Percentiles rank a stretch among this genome's conserved stretches.
These are phyloP conservation scores for Anguilla pacifica DNA, from an alignment of 2,797 vertebrate species.

Conservation along the genomic window DNA sequence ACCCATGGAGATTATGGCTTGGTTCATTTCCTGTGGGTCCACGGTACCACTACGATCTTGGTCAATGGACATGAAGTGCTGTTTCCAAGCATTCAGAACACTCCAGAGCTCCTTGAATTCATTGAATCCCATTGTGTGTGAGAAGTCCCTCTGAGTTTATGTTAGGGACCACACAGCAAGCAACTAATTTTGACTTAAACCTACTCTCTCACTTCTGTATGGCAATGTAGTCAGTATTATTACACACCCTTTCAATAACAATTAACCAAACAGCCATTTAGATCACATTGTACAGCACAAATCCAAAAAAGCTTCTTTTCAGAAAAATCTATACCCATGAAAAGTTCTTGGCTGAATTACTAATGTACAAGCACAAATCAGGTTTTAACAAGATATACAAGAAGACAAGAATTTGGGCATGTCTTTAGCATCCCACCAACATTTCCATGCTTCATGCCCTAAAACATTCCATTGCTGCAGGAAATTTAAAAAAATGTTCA, in stretches of 20 bases:
- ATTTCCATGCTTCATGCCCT: background rate
- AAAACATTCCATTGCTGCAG: background rate
- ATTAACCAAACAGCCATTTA: background rate
- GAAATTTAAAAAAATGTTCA: background rate
- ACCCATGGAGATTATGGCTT: slow-evolving; percentile 81
- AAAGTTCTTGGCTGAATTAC: background rate
- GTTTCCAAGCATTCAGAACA: slow-evolving; percentile 81
- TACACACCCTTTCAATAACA: background rate
- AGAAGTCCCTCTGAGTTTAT: slow-evolving; percentile 76
- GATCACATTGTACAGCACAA: background rate
- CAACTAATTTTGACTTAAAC: background rate
- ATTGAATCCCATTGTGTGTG: slow-evolving; percentile 81
- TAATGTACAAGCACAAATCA: background rate
- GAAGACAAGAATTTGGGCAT: background rate
- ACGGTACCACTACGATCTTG: slow-evolving; percentile 81
- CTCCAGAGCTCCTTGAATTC: slow-evolving; percentile 86
- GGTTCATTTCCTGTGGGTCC: slow-evolving; percentile 80
- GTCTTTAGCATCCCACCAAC: background rate
- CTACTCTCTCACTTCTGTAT: background rate
- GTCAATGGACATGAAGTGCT: slow-evolving; percentile 77
- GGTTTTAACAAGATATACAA: background rate
- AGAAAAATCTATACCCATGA: background rate
- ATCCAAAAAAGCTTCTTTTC: background rate
- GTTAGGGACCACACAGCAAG: slow-evolving; percentile 54
- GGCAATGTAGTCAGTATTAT: background rate